These are phyloP conservation scores for Rhynchonycteris naso DNA, from an alignment of 2,797 vertebrate species.

Conservation along the genomic window DNA sequence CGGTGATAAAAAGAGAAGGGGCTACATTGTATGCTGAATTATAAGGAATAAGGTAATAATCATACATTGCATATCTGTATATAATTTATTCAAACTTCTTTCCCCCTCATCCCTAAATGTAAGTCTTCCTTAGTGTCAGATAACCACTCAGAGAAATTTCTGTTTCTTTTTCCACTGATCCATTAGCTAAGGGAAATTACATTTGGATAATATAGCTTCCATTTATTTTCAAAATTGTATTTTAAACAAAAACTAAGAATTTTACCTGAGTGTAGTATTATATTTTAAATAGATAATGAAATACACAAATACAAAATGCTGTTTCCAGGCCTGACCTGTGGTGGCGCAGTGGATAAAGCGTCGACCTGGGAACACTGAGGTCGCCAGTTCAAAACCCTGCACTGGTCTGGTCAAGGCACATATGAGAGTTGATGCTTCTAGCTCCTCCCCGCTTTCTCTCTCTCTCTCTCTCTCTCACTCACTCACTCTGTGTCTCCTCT, in stretches of 20 bases:
- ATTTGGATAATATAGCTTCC: background rate
- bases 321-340: no score
- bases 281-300: background rate
- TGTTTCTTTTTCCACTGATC: background rate
- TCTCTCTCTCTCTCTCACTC: no score
- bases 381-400: no score
- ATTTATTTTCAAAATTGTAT: background rate
- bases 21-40: background rate
- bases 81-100: background rate
- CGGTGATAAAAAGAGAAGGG: background rate
- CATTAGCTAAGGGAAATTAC: background rate
- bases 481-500: no score
- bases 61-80: background rate
- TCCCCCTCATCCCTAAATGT: background rate
- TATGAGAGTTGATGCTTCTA: no score
- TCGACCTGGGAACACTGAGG: no score
- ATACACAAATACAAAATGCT: background rate
- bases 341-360: no score
- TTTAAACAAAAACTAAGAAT: background rate
- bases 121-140: background rate
- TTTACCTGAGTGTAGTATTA: background rate
- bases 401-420: no score
- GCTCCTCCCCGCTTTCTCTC: no score
- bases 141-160: background rate
- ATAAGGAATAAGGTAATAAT: background rate